A percentile compares a stretch with the other conserved stretches of the same genome.
These are phyloP conservation scores for Enteromius thamalakanensis DNA, from an alignment of 2,797 vertebrate species.

Conservation along the genomic window DNA sequence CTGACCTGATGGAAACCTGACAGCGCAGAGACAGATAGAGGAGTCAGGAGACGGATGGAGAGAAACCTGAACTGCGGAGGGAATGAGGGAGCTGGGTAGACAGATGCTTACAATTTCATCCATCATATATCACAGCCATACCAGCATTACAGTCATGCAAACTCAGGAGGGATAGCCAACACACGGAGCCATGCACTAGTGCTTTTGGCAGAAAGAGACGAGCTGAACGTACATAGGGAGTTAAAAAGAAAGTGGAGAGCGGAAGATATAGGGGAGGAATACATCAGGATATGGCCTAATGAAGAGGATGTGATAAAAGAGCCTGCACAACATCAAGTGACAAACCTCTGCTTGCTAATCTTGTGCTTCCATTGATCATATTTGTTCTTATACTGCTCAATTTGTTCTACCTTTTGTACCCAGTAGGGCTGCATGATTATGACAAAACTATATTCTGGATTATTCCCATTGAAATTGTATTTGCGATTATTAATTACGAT, in stretches of 20 bases:
- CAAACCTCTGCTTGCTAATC: slow-evolving; percentile 20
- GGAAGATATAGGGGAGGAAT: neutral
- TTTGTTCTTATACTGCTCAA: neutral
- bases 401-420: neutral
- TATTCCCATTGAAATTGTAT: no score
- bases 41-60: slow-evolving; percentile 28
- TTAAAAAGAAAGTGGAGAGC: neutral
- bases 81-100: slow-evolving; percentile 27
- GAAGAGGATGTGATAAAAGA: neutral
- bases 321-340: neutral
- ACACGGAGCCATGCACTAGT: slow-evolving; percentile 5
- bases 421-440: no score
- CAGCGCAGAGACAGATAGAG: slow-evolving; percentile 31
- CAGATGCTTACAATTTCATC: slow-evolving; percentile 44
- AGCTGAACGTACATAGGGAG: neutral
- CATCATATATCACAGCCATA: slow-evolving; percentile 41
- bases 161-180: neutral
- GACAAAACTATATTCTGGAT: no score
- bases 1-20: slow-evolving; percentile 47
- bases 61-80: slow-evolving; percentile 36
- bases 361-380: slow-evolving; percentile 22
- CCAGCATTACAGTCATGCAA: slow-evolving; percentile 26
- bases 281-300: neutral
- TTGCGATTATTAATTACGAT: no score
- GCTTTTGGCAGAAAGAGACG: slow-evolving; percentile 28